These are phyloP conservation scores for Limanda limanda DNA, from an alignment of 2,113 vertebrate species.

Conservation along the genomic window DNA sequence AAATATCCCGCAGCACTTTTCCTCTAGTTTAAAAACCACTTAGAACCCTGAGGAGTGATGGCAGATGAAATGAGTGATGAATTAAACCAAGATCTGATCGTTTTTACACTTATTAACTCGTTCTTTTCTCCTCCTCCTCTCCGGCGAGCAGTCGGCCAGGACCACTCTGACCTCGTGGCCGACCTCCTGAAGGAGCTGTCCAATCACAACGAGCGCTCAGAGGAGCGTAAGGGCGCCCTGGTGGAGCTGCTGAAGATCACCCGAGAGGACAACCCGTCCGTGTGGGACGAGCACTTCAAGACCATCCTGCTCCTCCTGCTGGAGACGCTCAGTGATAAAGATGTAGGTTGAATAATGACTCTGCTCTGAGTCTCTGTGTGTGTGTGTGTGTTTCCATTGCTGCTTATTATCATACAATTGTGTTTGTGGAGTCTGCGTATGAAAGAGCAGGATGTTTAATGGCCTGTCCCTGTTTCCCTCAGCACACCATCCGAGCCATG, in stretches of 20 bases:
- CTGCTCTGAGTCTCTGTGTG: no score
- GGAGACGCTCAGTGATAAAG: constrained; percentile 97
- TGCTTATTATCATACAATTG: no score
- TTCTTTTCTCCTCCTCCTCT: constrained; percentile 29
- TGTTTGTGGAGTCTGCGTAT: no score
- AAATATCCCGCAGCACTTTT: not conserved
- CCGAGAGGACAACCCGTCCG: constrained; percentile 92
- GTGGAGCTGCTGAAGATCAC: constrained; percentile 97
- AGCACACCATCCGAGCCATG: constrained; percentile 96
- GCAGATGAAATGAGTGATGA: not conserved
- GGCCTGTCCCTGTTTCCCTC: not conserved
- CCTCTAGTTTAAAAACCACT: no score
- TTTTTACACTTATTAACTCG: not conserved
- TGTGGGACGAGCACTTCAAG: constrained; percentile 99
- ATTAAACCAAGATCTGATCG: not conserved
- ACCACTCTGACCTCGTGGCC: constrained; percentile 94
- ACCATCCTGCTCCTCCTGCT: constrained; percentile 95
- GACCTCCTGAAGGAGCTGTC: constrained; percentile 98
- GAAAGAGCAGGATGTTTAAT: not conserved
- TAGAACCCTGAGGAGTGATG: no score
- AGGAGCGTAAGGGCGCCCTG: constrained; percentile 94
- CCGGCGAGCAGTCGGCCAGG: constrained; percentile 83
- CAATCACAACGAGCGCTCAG: constrained; percentile 96
- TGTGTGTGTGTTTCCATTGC: no score
- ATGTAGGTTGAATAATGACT: constrained; percentile 79